Conservation (phyloP, 2,888 invertebrate genomes). For the Mallateleia sp. region DNA sequence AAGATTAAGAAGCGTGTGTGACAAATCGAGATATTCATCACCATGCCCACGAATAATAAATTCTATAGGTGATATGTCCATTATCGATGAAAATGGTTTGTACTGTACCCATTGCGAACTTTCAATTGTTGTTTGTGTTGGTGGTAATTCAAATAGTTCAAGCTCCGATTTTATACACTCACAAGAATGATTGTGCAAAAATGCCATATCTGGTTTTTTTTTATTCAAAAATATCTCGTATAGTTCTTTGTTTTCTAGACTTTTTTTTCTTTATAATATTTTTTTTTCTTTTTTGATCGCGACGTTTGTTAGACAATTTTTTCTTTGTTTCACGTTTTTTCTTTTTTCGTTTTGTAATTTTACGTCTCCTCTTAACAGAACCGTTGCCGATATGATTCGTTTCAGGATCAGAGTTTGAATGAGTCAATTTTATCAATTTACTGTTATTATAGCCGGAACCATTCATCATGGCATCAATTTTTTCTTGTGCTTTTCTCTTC, state of each 20-base stretch:
- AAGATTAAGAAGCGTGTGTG: no score
- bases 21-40: constrained; percentile 81
- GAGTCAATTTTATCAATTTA: not conserved
- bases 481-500: constrained; percentile 21
- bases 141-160: constrained; percentile 81
- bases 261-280: not conserved
- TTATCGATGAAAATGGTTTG: constrained; percentile 78
- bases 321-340: not conserved
- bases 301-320: no score
- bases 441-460: constrained; percentile 4
- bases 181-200: constrained; percentile 33
- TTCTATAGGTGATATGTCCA: constrained; percentile 80
- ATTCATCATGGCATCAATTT: not conserved
- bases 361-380: no score
- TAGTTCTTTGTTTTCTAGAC: not conserved
- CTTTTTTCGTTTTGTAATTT: not conserved
- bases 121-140: constrained; percentile 80
- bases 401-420: no score
- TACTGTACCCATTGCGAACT: constrained; percentile 78
- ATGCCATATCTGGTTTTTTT: no score
- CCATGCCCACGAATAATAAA: constrained; percentile 79
- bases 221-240: constrained; percentile 18
- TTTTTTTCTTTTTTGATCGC: constrained; percentile 15
- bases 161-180: constrained; percentile 52
- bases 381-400: no score